A percentile compares a stretch with the other conserved stretches of the same genome.
Evolutionary conservation across 2,797 vertebrate species (phyloP).

Genomic region (Microctenopoma steveboyesi): DNA sequence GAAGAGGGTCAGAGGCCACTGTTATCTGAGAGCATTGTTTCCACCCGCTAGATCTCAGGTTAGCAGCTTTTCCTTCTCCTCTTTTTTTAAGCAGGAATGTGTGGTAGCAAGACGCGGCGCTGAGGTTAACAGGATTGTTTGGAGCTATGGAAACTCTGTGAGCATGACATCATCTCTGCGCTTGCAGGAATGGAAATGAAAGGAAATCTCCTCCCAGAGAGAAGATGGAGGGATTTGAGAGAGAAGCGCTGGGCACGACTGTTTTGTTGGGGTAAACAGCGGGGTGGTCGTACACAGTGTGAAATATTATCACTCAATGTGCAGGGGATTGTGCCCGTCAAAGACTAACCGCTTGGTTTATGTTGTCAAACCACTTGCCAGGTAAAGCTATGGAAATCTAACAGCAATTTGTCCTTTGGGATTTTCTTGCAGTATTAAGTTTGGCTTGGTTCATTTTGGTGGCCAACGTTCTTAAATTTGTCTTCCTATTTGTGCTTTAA

Average conservation of each 20-base stretch:
- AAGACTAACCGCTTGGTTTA: slow-evolving; percentile 71
- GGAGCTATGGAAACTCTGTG: slow-evolving; percentile 74
- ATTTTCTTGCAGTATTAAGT: slow-evolving; percentile 54
- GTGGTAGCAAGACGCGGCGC: slow-evolving; percentile 59
- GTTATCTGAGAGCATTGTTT: slow-evolving; percentile 49
- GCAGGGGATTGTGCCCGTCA: slow-evolving; percentile 74
- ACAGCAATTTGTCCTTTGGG: slow-evolving; percentile 60
- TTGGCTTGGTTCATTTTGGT: slow-evolving; percentile 45
- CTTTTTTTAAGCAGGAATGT: slow-evolving; percentile 48
- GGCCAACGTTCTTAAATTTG: slow-evolving; percentile 54
- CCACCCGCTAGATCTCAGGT: slow-evolving; percentile 48
- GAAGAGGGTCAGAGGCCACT: slow-evolving; percentile 25
- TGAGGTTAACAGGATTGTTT: slow-evolving; percentile 74
- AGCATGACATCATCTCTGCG: slow-evolving; percentile 80
- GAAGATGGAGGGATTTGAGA: slow-evolving; percentile 74
- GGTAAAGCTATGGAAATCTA: slow-evolving; percentile 73
- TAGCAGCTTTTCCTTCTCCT: slow-evolving; percentile 3
- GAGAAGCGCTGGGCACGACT: slow-evolving; percentile 61
- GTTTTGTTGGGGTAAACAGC: slow-evolving; percentile 73
- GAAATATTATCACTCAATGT: slow-evolving; percentile 77
- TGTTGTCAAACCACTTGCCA: slow-evolving; percentile 74
- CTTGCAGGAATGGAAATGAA: slow-evolving; percentile 76
- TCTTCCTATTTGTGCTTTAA: slow-evolving; percentile 67
- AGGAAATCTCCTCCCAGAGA: slow-evolving; percentile 79
- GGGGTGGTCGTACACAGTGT: slow-evolving; percentile 68